Percentiles rank a stretch among this genome's conserved stretches.
phyloP scores from a whole-genome alignment of 2,797 vertebrate species.

The Sebastes wilsoni region DNA sequence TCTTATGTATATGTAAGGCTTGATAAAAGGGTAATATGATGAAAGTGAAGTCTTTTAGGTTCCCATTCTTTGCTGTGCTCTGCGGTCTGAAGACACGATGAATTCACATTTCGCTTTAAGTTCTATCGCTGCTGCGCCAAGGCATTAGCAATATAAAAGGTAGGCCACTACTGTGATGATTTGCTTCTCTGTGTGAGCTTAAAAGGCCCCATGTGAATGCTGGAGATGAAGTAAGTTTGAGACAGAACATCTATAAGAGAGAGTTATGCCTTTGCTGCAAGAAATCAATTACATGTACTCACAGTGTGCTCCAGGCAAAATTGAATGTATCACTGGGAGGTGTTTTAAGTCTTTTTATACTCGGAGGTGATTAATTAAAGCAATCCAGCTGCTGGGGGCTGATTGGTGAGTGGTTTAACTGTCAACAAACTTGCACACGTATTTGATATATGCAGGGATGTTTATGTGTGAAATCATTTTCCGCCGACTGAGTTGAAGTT shows the following conservation, averaged over 20 bases:
- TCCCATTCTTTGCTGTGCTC: slow-evolving; percentile 4
- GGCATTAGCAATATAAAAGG: slow-evolving; percentile 34
- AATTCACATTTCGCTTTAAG: slow-evolving; percentile 14
- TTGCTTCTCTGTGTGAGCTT: slow-evolving; percentile 43
- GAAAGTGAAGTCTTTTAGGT: neutral
- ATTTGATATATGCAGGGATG: slow-evolving; percentile 2
- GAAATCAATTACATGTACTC: slow-evolving; percentile 55
- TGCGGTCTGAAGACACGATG: slow-evolving; percentile 5
- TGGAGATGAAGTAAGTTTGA: slow-evolving; percentile 49
- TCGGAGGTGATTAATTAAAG: slow-evolving; percentile 53
- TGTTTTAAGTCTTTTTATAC: slow-evolving; percentile 50
- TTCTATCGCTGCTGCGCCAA: slow-evolving; percentile 12
- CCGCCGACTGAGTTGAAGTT: neutral
- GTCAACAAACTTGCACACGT: slow-evolving; percentile 29
- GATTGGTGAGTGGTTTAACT: slow-evolving; percentile 35
- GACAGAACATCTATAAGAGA: slow-evolving; percentile 51
- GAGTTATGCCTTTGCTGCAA: slow-evolving; percentile 43
- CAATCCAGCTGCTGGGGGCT: slow-evolving; percentile 34
- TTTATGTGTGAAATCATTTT: slow-evolving; percentile 7
- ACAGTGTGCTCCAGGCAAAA: slow-evolving; percentile 49
- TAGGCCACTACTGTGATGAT: slow-evolving; percentile 34
- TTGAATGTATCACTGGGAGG: slow-evolving; percentile 50
- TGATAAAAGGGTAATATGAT: slow-evolving; percentile 6
- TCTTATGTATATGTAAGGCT: neutral
- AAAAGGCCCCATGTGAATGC: slow-evolving; percentile 45